These are phyloP conservation scores for Amniataba percoides DNA, from an alignment of 2,797 vertebrate genomes.

Conservation along the genomic window DNA sequence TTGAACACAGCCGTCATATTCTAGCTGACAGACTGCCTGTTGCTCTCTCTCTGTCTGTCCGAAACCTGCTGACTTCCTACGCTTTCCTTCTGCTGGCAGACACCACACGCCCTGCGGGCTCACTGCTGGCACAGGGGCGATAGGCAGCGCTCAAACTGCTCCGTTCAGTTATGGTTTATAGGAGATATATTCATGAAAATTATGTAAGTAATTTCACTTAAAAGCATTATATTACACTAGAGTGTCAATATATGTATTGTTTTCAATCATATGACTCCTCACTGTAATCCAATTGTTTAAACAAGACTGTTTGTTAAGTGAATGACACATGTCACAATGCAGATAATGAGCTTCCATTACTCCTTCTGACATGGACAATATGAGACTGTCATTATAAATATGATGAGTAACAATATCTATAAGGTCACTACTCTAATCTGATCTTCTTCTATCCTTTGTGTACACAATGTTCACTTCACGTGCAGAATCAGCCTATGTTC, in stretches of 20 bases:
- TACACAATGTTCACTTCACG: conserved; percentile 62
- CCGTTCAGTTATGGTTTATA: conserved; percentile 40
- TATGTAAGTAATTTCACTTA: conserved; percentile 52
- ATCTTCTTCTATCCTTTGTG: conserved; percentile 53
- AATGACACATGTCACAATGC: background rate
- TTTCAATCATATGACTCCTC: conserved; percentile 9
- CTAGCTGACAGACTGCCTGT: conserved; percentile 59
- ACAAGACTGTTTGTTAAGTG: background rate
- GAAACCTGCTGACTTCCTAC: conserved; percentile 73
- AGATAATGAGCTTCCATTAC: conserved; percentile 38
- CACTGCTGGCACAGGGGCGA: conserved; percentile 54
- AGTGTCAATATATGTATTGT: conserved; percentile 51
- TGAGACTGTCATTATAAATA: conserved; percentile 34
- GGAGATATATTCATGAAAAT: conserved; percentile 51
- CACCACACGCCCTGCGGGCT: conserved; percentile 49
- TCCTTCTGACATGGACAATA: conserved; percentile 30
- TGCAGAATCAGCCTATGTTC: conserved; percentile 54
- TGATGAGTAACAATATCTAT: conserved; percentile 38
- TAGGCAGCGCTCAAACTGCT: conserved; percentile 35
- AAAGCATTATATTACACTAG: conserved; percentile 34
- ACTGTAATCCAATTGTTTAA: conserved; percentile 16
- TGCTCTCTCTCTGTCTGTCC: conserved; percentile 59
- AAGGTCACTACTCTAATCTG: conserved; percentile 61
- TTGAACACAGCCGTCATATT: conserved; percentile 46
- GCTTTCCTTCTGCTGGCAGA: conserved; percentile 70